Evolutionary conservation across 2,797 vertebrate species (phyloP).

Genomic region (Pseudochaenichthys georgianus): DNA sequence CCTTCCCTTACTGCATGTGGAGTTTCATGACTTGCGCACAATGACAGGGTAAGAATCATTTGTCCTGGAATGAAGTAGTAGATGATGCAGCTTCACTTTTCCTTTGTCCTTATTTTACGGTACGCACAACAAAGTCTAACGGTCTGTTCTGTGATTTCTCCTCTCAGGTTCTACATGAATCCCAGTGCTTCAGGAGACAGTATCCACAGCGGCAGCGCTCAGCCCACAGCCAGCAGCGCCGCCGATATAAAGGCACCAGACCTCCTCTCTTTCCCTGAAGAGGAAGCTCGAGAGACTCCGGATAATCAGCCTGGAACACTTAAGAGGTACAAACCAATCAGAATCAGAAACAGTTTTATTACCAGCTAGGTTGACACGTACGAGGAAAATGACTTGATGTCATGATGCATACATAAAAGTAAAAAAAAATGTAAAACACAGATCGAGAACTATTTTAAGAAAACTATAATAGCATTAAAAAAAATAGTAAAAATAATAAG

Average conservation of each 20-base stretch:
- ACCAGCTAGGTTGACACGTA: too few relatives aligned
- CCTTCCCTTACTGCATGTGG: constrained; percentile 93
- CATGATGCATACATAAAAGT: too few relatives aligned
- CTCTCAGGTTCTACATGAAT: constrained; percentile 92
- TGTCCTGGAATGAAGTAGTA: background rate
- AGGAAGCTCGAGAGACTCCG: constrained; percentile 76
- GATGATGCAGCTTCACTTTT: too few relatives aligned
- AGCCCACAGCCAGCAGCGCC: constrained; percentile 80
- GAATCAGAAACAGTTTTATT: too few relatives aligned
- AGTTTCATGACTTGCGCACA: constrained; percentile 95
- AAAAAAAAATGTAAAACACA: too few relatives aligned
- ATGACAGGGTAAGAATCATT: constrained; percentile 85
- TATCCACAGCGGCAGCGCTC: constrained; percentile 89
- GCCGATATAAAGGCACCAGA: constrained; percentile 86
- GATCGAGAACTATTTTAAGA: too few relatives aligned
- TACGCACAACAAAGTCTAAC: background rate
- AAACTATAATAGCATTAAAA: too few relatives aligned
- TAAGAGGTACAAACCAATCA: constrained; percentile 82
- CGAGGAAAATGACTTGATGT: too few relatives aligned
- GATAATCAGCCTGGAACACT: constrained; percentile 73
- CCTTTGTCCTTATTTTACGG: background rate
- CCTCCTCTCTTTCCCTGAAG: constrained; percentile 84
- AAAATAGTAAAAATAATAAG: too few relatives aligned
- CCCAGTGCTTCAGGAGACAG: constrained; percentile 95
- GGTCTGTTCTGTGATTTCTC: background rate